Evolutionary conservation across 1,140 invertebrate genomes (phyloP).

Genomic region (Drosophila lowei): DNA sequence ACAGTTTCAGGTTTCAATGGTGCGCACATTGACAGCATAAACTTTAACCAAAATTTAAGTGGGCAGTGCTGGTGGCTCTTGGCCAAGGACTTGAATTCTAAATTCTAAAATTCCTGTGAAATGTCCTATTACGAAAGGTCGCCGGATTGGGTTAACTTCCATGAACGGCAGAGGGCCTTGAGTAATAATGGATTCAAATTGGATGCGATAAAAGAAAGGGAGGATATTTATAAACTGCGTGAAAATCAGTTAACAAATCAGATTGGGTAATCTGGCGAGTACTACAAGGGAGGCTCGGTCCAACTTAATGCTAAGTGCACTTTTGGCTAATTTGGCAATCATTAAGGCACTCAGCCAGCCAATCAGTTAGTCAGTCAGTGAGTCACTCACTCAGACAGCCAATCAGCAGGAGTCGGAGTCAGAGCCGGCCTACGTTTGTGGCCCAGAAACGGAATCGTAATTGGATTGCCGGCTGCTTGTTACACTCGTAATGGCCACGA

Average conservation of each 20-base stretch:
- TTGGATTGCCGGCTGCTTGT: constrained; percentile 55
- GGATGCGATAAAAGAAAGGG: neutral
- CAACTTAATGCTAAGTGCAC: constrained; percentile 57
- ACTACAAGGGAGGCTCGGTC: neutral
- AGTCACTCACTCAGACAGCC: constrained; percentile 21
- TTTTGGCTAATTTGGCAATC: constrained; percentile 68
- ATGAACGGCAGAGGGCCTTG: neutral
- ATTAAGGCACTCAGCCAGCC: constrained; percentile 58
- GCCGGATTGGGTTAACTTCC: constrained; percentile 18
- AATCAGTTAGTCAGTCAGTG: constrained; percentile 39
- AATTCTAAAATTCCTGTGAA: constrained; percentile 62
- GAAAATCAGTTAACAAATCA: constrained; percentile 11
- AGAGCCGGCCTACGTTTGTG: constrained; percentile 10
- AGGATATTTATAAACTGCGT: neutral
- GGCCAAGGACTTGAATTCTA: constrained; percentile 36
- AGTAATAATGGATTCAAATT: constrained; percentile 43
- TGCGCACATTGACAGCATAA: constrained; percentile 71
- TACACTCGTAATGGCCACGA: constrained; percentile 41
- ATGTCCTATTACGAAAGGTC: constrained; percentile 41
- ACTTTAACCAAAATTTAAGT: constrained; percentile 67
- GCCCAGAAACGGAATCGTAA: constrained; percentile 54
- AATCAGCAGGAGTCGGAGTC: constrained; percentile 8
- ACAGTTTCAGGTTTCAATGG: constrained; percentile 71
- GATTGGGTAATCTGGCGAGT: constrained; percentile 15
- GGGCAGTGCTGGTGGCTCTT: neutral